Base-by-base conservation (phyloP, 1,140 invertebrate species). In the Aphidius gifuensis region DNA sequence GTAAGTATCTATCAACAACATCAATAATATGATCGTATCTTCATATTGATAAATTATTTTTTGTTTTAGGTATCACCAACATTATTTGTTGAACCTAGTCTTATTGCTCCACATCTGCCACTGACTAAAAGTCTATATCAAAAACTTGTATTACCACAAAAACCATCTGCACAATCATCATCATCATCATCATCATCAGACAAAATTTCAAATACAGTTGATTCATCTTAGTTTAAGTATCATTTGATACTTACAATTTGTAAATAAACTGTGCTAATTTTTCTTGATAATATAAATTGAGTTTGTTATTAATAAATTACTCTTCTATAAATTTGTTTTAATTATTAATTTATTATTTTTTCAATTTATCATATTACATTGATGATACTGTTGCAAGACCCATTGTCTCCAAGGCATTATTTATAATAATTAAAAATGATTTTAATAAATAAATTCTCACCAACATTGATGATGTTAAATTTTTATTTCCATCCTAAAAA, bases 361-460 rank as follows among this genome's bases (percentile, higher is more conserved):
- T 44, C 8, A 32, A 32, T 23, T 42, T 42, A 53, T 45, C 43
- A 64, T 61, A 58, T 83, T 80, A 89, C 87, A 89, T 89, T 74
- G 83, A 82, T 47, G 79, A 79, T 54, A 89, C 82, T 61, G 86
- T 84, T 69, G 84, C 76, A 69, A 91, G 86, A 64, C 84, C 82
- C 51, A 91, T 78, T 66, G 90, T 73, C 42, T 71, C 72, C 44
- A 91, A 76, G 40, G 83, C 80, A 68, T 83, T 84, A 68, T 85
- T 83, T 44, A 90, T 74, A 23, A 90, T 83, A 69, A 83, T 77
- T 61, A 85, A 83, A 38, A 90, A 68, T 38, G 83, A 83, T 73
- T 79, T 85, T 11, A 92, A 66, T 67, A 92, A 80, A 70, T 88
- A 85, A 39, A 92, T 79, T 60, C 88, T 82, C 7, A 88, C 86